phyloP scores from a whole-genome alignment of 2,113 vertebrate species.

The Haemorhous mexicanus region DNA sequence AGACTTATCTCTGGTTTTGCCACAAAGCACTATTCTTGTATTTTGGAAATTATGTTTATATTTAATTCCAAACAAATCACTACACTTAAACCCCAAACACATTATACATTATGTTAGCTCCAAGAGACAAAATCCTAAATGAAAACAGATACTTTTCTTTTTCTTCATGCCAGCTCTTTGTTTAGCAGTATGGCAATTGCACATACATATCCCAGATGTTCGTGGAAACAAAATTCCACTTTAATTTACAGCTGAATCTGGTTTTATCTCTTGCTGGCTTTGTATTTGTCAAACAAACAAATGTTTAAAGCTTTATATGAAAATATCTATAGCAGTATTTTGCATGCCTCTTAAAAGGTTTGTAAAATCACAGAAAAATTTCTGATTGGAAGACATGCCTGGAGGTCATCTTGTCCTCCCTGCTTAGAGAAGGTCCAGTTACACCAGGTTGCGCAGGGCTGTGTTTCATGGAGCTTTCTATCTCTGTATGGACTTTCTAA shows the following conservation, averaged over 20 bases:
- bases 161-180: conserved; percentile 58
- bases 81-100: conserved; percentile 4
- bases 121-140: conserved; percentile 54
- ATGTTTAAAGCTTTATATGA: not conserved
- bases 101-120: conserved; percentile 34
- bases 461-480: not conserved
- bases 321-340: not conserved
- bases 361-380: not conserved
- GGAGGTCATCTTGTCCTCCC: not conserved
- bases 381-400: not conserved
- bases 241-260: conserved; percentile 50
- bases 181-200: not conserved
- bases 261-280: conserved; percentile 29
- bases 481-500: not conserved
- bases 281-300: not conserved
- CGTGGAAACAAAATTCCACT: not conserved
- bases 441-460: not conserved
- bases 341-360: not conserved
- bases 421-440: not conserved
- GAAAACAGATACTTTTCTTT: conserved; percentile 58
- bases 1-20: not conserved
- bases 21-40: not conserved
- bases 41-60: conserved; percentile 19
- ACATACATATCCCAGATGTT: conserved; percentile 47
- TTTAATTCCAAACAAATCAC: conserved; percentile 35